phyloP scores from a whole-genome alignment of 1,140 invertebrate genomes.

The Eumaeus atala region DNA sequence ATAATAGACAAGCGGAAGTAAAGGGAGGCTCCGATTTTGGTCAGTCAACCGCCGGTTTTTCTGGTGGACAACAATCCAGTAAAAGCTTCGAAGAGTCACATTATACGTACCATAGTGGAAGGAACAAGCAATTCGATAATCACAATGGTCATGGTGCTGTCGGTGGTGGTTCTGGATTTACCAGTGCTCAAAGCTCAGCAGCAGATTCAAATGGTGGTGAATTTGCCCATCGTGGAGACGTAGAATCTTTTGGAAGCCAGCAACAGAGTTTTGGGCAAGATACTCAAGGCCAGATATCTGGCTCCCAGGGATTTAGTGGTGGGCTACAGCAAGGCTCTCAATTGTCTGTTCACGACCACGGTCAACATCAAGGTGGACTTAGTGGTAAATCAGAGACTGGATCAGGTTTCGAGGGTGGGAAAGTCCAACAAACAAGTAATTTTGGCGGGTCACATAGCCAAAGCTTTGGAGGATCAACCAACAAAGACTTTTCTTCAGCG shows the following conservation, averaged over 20 bases:
- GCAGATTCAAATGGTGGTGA: background rate
- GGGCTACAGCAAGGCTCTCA: conserved; percentile 16
- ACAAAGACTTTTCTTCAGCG: background rate
- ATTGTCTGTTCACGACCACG: background rate
- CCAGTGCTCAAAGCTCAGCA: conserved; percentile 7
- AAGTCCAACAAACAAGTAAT: background rate
- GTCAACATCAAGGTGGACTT: conserved; percentile 11
- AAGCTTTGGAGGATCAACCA: background rate
- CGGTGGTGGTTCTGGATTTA: conserved; percentile 6
- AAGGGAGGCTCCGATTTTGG: background rate
- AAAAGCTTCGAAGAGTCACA: conserved; percentile 24
- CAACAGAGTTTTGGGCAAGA: conserved; percentile 1
- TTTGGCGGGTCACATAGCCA: background rate
- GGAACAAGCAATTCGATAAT: conserved; percentile 7
- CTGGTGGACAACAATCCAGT: conserved; percentile 12
- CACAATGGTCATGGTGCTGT: conserved; percentile 16
- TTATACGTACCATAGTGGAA: conserved; percentile 19
- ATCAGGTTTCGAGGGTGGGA: background rate
- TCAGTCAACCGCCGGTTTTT: conserved; percentile 8
- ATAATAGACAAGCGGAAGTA: background rate
- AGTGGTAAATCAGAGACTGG: conserved; percentile 13
- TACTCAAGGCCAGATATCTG: background rate
- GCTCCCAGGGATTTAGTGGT: background rate
- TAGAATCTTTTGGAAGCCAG: conserved; percentile 4
- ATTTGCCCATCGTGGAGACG: background rate